Evolutionary conservation across 2,797 vertebrate genomes (phyloP), one percentile per base, ranked within the genome.

Genomic region (Sebastiscus albofasciatus): DNA sequence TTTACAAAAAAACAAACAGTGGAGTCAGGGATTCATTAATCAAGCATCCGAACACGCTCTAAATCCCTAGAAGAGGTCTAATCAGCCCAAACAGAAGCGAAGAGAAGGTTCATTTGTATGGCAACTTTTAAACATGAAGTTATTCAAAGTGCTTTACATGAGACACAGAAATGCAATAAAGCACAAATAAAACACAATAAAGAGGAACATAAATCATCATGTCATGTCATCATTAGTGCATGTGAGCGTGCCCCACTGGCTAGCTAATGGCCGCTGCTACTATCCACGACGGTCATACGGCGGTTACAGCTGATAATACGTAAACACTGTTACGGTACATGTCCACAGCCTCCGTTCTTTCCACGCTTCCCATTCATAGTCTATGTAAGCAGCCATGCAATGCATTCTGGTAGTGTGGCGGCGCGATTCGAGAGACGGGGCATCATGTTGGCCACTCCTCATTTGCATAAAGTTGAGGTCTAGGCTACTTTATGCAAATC

Each of bases 1-100:
- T 12, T 11, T 10, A 12, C 65, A 74, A 49, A 39, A 70, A 82
- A 80, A 77, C 36, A 81, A 72, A 68, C 8, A 24, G 49, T 8
- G 31, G 33, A 52, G 26, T 67, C 34, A 36, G 5, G 24, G 56
- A 72, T 20, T 69, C 64, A 74, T 81, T 65, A 72, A 54, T 80
- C 59, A 80, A 52, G 54, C 2, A 1, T 71, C 55, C 46, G 42
- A 39, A 9, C 36, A 67, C 1, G 0, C 42, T 46, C 5, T 68
- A 22, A 76, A 67, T 4, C 20, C 16, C 31, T 2, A 18, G 0
- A 2, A 20, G 20, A 72, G 6, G 36, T 67, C 7, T 58, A 33
- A 72, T 29, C n/a, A 42, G 49, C 7, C n/a, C 4, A 59, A 75
- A 64, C 31, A 49, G 27, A 74, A 42, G 56, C 68, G n/a, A 55